Conservation (phyloP, 1,140 invertebrate species). For the Cecropterus lyciades region DNA sequence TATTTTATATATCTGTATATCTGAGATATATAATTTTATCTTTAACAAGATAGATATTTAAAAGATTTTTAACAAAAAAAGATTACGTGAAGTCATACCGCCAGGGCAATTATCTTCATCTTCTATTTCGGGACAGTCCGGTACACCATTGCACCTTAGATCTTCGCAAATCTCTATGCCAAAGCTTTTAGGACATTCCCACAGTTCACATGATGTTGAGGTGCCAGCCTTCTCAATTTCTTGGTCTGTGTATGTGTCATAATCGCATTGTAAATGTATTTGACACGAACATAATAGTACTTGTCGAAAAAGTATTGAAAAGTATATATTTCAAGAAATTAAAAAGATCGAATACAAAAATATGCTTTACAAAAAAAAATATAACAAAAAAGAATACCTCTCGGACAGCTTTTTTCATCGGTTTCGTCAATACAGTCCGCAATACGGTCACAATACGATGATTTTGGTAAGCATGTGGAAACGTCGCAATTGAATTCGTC, state of each 20-base stretch:
- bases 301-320: background rate
- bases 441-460: constrained; percentile 23
- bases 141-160: background rate
- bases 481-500: constrained; percentile 38
- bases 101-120: constrained; percentile 6
- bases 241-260: background rate
- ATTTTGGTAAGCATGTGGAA: constrained; percentile 29
- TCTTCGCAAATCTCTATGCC: background rate
- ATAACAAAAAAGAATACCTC: constrained; percentile 27
- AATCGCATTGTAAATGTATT: background rate
- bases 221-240: background rate
- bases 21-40: too few relatives aligned
- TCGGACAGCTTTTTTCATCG: constrained; percentile 23
- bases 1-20: too few relatives aligned
- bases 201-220: background rate
- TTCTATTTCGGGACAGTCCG: constrained; percentile 2
- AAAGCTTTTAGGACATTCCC: background rate
- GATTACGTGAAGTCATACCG: constrained; percentile 13
- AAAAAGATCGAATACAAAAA: background rate
- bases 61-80: too few relatives aligned
- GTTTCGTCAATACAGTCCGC: constrained; percentile 23
- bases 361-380: background rate
- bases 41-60: too few relatives aligned
- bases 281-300: too few relatives aligned
- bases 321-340: background rate